phyloP scores from a whole-genome alignment of 2,113 vertebrate genomes.

The Verasper variegatus region DNA sequence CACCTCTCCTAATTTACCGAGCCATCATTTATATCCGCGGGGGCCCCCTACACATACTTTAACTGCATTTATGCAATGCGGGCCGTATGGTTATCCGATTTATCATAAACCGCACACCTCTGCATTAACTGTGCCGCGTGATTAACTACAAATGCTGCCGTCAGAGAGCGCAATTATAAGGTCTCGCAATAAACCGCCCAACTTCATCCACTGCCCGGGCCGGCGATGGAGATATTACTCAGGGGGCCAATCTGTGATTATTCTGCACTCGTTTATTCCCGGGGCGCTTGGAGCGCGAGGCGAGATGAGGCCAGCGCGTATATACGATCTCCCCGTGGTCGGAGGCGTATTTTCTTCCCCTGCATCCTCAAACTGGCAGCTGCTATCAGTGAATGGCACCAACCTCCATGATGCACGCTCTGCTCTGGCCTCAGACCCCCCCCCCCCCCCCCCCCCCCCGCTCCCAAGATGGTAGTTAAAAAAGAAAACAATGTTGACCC shows the following conservation, averaged over 20 bases:
- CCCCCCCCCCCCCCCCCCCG: background rate
- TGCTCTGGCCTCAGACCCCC: conserved; percentile 4
- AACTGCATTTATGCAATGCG: conserved; percentile 61
- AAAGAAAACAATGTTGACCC: conserved; percentile 64
- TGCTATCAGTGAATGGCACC: conserved; percentile 62
- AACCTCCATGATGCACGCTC: conserved; percentile 14
- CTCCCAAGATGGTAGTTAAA: conserved; percentile 62
- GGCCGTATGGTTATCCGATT: conserved; percentile 51
- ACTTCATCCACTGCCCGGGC: conserved; percentile 47
- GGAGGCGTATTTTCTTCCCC: conserved; percentile 41
- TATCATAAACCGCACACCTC: conserved; percentile 56
- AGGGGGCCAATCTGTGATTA: conserved; percentile 54
- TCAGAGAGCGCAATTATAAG: conserved; percentile 45
- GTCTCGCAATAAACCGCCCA: conserved; percentile 62
- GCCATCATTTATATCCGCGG: conserved; percentile 52
- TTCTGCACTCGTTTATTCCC: conserved; percentile 56
- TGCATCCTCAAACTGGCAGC: conserved; percentile 41
- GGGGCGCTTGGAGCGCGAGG: conserved; percentile 38
- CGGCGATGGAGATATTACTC: conserved; percentile 55
- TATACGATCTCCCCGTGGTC: conserved; percentile 60
- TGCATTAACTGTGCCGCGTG: conserved; percentile 60
- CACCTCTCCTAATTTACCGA: conserved; percentile 55
- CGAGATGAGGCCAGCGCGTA: conserved; percentile 36
- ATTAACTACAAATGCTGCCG: conserved; percentile 63
- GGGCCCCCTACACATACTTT: conserved; percentile 47